Conservation (phyloP, 23 tunicate genomes). For the Trididemnum clinides region DNA sequence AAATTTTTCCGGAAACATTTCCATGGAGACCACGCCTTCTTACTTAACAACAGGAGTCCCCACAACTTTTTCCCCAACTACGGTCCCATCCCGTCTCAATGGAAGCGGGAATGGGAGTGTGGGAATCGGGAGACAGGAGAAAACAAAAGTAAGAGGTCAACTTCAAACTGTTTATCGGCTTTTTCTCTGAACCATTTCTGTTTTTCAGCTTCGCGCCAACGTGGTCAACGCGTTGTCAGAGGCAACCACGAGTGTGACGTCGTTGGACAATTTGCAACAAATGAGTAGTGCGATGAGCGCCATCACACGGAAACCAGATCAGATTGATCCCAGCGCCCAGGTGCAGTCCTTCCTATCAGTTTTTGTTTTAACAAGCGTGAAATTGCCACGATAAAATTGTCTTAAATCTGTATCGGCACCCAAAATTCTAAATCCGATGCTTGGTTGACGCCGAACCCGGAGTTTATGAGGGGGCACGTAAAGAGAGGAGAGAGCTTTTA, state of each 20-base stretch:
- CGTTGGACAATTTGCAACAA: constrained; percentile 89
- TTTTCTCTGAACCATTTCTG: neutral
- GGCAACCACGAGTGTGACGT: constrained; percentile 82
- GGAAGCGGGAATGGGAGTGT: neutral
- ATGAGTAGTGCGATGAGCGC: constrained; percentile 97
- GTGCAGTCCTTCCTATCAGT: too few relatives aligned
- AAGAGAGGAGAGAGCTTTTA: too few relatives aligned
- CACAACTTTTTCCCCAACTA: neutral
- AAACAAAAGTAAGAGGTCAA: neutral
- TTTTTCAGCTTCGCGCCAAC: constrained; percentile 75
- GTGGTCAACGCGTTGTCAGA: constrained; percentile 73
- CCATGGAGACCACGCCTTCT: neutral
- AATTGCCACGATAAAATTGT: too few relatives aligned
- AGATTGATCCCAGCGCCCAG: constrained; percentile 65
- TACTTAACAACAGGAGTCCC: neutral
- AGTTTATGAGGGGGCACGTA: too few relatives aligned
- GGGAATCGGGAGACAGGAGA: neutral
- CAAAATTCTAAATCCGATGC: too few relatives aligned
- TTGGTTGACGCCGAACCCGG: too few relatives aligned
- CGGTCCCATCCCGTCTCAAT: neutral
- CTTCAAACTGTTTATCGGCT: too few relatives aligned
- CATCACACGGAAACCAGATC: constrained; percentile 77
- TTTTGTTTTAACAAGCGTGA: too few relatives aligned
- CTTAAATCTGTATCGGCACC: too few relatives aligned
- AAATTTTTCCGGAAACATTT: neutral